phyloP scores from a whole-genome alignment of 2,113 vertebrate genomes.

The Heteronetta atricapilla region DNA sequence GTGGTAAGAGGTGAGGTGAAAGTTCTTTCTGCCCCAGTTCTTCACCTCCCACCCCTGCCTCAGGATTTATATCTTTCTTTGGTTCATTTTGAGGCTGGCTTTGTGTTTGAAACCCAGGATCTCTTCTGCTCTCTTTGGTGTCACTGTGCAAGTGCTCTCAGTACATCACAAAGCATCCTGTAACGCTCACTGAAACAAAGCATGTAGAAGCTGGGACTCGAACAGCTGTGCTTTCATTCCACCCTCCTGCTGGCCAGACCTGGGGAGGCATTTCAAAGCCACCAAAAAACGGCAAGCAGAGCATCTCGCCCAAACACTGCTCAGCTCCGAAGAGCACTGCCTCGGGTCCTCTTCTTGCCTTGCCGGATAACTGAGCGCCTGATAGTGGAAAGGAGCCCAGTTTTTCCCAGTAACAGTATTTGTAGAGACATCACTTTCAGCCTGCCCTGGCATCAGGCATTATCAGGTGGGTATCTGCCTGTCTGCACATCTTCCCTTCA shows the following conservation, averaged over 20 bases:
- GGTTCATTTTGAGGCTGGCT: neutral
- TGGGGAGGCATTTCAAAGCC: neutral
- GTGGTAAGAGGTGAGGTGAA: neutral
- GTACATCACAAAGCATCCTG: neutral
- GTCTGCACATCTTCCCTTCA: neutral
- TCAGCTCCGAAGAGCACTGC: neutral
- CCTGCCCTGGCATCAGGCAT: neutral
- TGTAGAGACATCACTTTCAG: neutral
- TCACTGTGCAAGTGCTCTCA: neutral
- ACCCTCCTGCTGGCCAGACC: neutral
- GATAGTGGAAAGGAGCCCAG: neutral
- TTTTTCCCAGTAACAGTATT: neutral
- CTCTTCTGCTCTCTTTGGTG: neutral
- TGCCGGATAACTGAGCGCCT: neutral
- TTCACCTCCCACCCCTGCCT: neutral
- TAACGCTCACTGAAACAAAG: neutral
- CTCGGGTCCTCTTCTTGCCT: neutral
- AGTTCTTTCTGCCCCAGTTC: neutral
- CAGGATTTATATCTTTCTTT: neutral
- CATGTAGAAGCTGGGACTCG: fast-evolving
- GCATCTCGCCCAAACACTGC: neutral
- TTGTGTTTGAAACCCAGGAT: neutral
- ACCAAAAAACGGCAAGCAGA: neutral
- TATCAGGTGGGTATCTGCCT: neutral
- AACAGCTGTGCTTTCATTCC: neutral